These are phyloP conservation scores for Papilio glaucus DNA, from an alignment of 1,140 invertebrate species.

Conservation along the genomic window DNA sequence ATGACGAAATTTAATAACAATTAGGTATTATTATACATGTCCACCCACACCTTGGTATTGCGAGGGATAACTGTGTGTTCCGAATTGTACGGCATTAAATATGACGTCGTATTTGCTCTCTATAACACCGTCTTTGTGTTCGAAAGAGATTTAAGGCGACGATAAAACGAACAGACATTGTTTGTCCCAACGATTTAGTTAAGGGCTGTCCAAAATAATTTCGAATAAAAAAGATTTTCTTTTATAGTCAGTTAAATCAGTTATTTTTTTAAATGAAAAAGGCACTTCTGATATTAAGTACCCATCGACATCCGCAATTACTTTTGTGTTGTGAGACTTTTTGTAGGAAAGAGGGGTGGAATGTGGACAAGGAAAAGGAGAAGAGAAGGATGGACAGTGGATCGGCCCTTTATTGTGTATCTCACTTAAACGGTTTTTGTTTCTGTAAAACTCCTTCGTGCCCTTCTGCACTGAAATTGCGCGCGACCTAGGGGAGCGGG, in stretches of 20 bases:
- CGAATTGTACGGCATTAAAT: conserved; percentile 31
- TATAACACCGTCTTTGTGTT: conserved; percentile 37
- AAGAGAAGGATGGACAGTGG: no score
- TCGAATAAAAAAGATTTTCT: not conserved
- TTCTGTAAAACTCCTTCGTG: no score
- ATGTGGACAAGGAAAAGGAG: no score
- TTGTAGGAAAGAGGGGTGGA: no score
- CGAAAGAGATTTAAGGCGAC: conserved; percentile 30
- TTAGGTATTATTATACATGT: conserved; percentile 26
- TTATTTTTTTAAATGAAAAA: no score
- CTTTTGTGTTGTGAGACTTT: no score
- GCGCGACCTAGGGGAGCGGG: no score
- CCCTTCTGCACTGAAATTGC: no score
- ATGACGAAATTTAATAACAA: conserved; percentile 18
- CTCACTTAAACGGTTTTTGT: no score
- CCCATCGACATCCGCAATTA: no score
- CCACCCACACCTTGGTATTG: conserved; percentile 19
- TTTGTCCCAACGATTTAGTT: conserved; percentile 2
- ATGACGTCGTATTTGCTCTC: conserved; percentile 37
- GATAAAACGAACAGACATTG: conserved; percentile 26
- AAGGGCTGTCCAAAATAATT: conserved; percentile 28
- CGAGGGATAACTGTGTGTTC: conserved; percentile 35
- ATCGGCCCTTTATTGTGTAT: no score
- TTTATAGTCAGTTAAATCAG: not conserved
- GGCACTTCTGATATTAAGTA: no score